Evolutionary conservation across 2,797 vertebrate species (phyloP).

Genomic region (Mus spretus): DNA sequence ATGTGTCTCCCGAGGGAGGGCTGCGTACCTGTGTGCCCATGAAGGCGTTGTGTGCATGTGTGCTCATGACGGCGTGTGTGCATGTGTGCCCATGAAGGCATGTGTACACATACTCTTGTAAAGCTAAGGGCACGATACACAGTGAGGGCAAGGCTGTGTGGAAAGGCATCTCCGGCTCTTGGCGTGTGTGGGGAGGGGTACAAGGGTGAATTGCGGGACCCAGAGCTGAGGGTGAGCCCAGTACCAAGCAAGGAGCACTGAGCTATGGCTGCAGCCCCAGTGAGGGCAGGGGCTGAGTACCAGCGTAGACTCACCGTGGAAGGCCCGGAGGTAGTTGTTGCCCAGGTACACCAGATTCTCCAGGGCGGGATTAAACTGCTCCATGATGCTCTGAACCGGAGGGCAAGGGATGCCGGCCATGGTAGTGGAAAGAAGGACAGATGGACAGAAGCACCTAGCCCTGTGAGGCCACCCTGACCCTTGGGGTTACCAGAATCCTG

Average conservation of each 20-base stretch:
- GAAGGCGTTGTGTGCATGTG: not conserved
- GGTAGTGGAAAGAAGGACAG: not conserved
- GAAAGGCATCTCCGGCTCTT: not conserved
- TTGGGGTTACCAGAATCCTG: not conserved
- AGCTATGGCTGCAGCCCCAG: too few species aligned
- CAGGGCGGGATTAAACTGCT: slow-evolving; percentile 96
- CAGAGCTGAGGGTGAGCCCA: not conserved
- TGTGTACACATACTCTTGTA: accelerated
- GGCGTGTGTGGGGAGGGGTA: not conserved
- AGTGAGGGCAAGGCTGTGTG: not conserved
- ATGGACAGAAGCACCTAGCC: accelerated
- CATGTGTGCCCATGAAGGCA: not conserved
- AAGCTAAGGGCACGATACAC: accelerated
- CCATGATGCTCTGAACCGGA: slow-evolving; percentile 92
- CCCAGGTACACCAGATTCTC: slow-evolving; percentile 95
- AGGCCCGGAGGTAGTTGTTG: slow-evolving; percentile 94
- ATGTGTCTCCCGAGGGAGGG: not conserved
- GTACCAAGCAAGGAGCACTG: not conserved
- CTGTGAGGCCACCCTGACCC: not conserved
- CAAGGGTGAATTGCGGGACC: not conserved
- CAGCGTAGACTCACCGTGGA: slow-evolving; percentile 90
- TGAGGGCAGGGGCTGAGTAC: accelerated
- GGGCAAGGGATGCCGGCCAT: not conserved
- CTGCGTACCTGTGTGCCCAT: not conserved
- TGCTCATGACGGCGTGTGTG: not conserved